Conservation (phyloP, 2,113 vertebrate species). For the Enhydra lutris region DNA sequence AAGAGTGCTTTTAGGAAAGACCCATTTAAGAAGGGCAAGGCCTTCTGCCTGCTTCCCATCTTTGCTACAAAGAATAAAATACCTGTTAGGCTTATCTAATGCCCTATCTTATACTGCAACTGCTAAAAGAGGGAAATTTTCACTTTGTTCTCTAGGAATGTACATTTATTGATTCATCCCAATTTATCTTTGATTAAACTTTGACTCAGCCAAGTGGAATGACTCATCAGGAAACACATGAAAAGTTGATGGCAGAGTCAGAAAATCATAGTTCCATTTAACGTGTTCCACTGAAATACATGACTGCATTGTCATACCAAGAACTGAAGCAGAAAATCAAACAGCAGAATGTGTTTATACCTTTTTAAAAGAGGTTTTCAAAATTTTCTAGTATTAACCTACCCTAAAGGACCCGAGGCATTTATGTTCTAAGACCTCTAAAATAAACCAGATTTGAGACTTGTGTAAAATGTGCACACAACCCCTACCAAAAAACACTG, state of each 20-base stretch:
- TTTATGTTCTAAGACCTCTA: background rate
- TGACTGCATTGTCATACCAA: background rate
- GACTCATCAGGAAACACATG: conserved; percentile 21
- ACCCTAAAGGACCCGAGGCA: background rate
- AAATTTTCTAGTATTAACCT: background rate
- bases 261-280: background rate
- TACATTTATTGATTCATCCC: background rate
- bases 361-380: background rate
- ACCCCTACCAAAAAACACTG: background rate
- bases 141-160: conserved; percentile 52
- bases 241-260: background rate
- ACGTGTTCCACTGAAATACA: background rate
- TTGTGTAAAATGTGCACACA: background rate
- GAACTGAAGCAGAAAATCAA: background rate
- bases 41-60: background rate
- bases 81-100: background rate
- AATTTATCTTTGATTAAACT: background rate
- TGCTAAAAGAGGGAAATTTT: conserved; percentile 19
- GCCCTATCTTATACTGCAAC: background rate
- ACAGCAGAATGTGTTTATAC: background rate
- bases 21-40: background rate
- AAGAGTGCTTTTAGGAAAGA: background rate
- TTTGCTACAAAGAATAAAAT: background rate
- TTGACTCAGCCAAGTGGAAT: conserved; percentile 18
- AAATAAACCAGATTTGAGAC: background rate